phyloP scores from a whole-genome alignment of 2,113 vertebrate genomes.

The Parotia lawesii region DNA sequence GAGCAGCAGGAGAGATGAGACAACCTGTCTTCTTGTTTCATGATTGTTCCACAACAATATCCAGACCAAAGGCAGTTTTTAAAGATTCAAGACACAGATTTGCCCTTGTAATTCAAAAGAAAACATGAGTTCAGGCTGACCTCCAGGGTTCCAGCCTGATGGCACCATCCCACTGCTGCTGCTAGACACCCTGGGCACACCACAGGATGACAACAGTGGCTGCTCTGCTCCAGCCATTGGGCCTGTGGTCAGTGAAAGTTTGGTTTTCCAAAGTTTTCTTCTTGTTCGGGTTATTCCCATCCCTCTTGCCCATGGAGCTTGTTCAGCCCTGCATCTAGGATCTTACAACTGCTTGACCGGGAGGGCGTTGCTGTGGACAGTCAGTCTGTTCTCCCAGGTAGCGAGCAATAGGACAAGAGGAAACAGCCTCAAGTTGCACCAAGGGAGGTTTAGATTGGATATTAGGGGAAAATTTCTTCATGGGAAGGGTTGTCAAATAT shows the following conservation, averaged over 20 bases:
- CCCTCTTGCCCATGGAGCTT: background rate
- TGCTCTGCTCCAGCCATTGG: background rate
- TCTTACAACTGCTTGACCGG: background rate
- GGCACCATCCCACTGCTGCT: background rate
- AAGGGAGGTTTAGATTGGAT: background rate
- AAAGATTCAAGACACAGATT: background rate
- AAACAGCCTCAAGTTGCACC: background rate
- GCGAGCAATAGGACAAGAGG: background rate
- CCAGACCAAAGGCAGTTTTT: background rate
- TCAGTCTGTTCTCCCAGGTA: background rate
- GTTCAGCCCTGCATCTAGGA: background rate
- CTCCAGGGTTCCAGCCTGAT: background rate
- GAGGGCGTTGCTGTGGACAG: background rate
- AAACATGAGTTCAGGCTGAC: accelerated
- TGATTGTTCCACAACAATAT: background rate
- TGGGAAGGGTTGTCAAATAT: background rate
- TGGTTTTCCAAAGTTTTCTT: background rate
- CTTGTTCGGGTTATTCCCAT: accelerated
- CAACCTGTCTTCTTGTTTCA: background rate
- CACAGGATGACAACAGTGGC: accelerated
- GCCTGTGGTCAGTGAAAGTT: background rate
- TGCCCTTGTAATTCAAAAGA: background rate
- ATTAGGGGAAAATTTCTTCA: background rate
- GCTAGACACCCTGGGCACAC: background rate
- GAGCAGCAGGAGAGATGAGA: background rate